Conservation (phyloP, 1,140 invertebrate species). For the Laupala kohalensis region DNA sequence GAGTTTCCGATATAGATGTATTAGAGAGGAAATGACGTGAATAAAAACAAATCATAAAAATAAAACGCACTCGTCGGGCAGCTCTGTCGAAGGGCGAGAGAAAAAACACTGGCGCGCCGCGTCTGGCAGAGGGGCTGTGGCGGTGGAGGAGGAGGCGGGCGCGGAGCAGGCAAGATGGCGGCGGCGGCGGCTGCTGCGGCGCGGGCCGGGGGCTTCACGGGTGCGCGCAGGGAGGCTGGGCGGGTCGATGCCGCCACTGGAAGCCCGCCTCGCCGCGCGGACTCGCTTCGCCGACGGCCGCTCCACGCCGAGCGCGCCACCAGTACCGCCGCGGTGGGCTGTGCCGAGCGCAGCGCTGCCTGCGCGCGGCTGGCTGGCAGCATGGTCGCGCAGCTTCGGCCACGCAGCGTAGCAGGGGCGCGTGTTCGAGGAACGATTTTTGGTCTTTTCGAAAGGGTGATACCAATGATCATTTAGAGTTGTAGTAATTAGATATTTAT, state of each 20-base stretch:
- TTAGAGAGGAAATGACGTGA: background rate
- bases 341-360: background rate
- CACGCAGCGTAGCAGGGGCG: too few species aligned
- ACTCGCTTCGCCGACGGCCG: too few species aligned
- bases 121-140: background rate
- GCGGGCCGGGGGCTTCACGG: background rate
- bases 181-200: background rate
- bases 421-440: too few species aligned
- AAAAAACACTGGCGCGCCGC: background rate
- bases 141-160: background rate
- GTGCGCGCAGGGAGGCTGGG: background rate
- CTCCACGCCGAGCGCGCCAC: background rate
- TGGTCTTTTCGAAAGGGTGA: too few species aligned
- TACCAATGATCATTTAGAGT: too few species aligned
- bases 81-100: background rate
- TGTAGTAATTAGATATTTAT: too few species aligned
- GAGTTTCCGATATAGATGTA: background rate
- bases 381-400: background rate
- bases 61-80: background rate
- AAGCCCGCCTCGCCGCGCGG: background rate
- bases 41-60: background rate
- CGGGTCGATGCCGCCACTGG: background rate
- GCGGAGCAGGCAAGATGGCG: background rate
- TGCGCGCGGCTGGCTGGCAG: background rate
- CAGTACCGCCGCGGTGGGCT: too few species aligned